These are phyloP conservation scores for Porites lobata DNA, from an alignment of 92 coral and sea anemone genomes.

Conservation along the genomic window DNA sequence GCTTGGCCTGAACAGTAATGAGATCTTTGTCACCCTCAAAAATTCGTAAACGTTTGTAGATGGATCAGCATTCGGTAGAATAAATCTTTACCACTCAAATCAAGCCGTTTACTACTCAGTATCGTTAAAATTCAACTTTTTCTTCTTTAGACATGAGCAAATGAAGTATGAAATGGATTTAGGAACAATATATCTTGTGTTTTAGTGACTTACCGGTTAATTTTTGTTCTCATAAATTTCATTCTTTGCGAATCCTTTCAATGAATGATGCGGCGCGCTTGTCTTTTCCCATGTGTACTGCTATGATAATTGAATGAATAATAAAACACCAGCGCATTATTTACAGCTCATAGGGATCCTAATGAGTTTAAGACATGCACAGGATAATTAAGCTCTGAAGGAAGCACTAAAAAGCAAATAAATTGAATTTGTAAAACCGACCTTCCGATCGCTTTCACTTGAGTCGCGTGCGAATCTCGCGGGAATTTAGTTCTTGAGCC, in stretches of 20 bases:
- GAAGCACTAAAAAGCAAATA: neutral
- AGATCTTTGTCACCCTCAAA: neutral
- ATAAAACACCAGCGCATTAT: neutral
- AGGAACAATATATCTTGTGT: conserved; percentile 39
- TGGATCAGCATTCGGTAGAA: neutral
- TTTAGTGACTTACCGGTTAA: conserved; percentile 42
- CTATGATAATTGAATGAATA: neutral
- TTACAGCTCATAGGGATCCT: neutral
- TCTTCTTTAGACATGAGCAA: conserved; percentile 27
- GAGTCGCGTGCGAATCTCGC: conserved; percentile 60
- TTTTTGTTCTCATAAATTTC: conserved; percentile 28
- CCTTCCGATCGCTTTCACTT: neutral
- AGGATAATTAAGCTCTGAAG: neutral
- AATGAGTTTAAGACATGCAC: neutral
- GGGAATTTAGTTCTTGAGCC: conserved; percentile 42
- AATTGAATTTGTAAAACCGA: neutral
- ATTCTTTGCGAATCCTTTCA: conserved; percentile 2
- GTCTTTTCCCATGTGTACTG: conserved; percentile 18
- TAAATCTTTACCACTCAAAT: neutral
- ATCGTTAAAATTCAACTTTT: conserved; percentile 15
- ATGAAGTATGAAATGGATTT: conserved; percentile 38
- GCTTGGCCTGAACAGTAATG: neutral
- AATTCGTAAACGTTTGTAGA: too few relatives aligned
- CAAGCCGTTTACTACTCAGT: neutral
- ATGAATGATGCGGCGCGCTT: neutral